phyloP scores from a whole-genome alignment of 2,113 vertebrate genomes.

The Pteruthius melanotis region DNA sequence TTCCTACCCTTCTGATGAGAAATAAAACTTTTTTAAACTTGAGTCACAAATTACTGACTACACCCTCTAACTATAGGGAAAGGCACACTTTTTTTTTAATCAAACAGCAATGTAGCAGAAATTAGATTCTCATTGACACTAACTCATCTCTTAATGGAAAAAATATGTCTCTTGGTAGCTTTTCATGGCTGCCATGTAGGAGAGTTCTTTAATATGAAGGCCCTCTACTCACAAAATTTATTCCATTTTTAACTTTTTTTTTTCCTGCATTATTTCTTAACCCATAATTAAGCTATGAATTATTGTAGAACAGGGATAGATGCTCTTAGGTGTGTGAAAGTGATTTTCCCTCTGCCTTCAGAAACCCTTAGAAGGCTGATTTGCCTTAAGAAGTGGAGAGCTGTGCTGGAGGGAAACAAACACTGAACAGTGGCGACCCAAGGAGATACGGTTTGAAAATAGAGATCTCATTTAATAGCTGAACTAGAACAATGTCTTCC shows the following conservation, averaged over 20 bases:
- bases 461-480: background rate
- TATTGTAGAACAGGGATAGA: background rate
- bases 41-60: background rate
- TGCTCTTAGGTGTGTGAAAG: background rate
- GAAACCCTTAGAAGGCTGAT: background rate
- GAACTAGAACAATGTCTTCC: background rate
- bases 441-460: background rate
- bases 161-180: background rate
- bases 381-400: background rate
- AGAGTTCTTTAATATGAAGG: background rate
- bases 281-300: background rate
- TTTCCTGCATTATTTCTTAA: background rate
- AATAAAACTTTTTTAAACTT: background rate
- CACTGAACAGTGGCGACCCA: accelerated
- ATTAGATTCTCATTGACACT: background rate
- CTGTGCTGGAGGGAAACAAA: background rate
- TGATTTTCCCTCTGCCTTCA: background rate
- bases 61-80: background rate
- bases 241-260: background rate
- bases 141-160: background rate
- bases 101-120: background rate
- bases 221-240: background rate
- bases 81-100: background rate
- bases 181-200: background rate
- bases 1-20: background rate